Evolutionary conservation across 2,113 vertebrate genomes (phyloP).

Genomic region (Sorex fumeus): DNA sequence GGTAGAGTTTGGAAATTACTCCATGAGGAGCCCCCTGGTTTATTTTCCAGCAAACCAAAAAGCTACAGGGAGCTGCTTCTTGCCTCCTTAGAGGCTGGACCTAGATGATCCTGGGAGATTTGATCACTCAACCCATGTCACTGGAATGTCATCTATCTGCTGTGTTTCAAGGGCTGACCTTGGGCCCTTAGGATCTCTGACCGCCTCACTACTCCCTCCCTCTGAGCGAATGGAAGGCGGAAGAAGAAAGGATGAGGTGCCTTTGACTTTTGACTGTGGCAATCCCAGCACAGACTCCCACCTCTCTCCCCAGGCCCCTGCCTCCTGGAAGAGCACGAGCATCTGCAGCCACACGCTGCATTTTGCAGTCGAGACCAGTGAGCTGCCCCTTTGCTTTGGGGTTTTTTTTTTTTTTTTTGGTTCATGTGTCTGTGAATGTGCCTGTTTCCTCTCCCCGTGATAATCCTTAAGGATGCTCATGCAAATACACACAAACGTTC

Average conservation of each 20-base stretch:
- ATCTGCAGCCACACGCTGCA: not conserved
- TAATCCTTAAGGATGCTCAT: constrained; percentile 71
- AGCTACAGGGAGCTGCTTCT: not conserved
- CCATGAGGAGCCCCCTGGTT: not conserved
- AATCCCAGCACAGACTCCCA: not conserved
- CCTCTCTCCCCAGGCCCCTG: not conserved
- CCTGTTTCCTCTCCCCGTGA: constrained; percentile 55
- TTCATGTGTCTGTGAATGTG: not conserved
- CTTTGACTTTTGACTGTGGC: not conserved
- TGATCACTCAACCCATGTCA: not conserved
- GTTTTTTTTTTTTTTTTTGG: not conserved
- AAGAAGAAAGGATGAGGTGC: not conserved
- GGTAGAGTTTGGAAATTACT: constrained; percentile 42
- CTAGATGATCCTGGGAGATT: not conserved
- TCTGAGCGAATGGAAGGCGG: not conserved
- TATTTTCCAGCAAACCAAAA: constrained; percentile 15
- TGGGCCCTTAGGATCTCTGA: not conserved
- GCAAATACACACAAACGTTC: constrained; percentile 71
- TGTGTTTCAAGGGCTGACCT: not conserved
- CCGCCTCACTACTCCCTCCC: not conserved
- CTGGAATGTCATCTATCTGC: not conserved
- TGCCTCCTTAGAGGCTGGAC: not conserved
- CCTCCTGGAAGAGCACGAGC: not conserved
- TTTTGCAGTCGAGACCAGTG: not conserved
- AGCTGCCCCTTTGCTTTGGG: not conserved